phyloP scores from a whole-genome alignment of 2,113 vertebrate species.

The Chloroceryle aenea region DNA sequence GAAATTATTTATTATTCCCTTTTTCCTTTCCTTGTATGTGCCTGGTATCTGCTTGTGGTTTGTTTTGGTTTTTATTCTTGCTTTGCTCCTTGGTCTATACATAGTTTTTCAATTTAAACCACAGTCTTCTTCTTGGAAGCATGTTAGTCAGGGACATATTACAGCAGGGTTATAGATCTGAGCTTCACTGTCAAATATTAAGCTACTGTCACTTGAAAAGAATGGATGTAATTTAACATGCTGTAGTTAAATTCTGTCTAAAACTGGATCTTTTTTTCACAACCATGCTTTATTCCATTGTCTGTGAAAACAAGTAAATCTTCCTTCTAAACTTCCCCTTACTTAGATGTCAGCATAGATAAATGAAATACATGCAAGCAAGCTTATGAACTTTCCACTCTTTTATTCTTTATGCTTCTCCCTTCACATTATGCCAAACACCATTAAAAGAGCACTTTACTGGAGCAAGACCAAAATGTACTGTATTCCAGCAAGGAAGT shows the following conservation, averaged over 20 bases:
- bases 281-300: background rate
- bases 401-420: background rate
- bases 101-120: background rate
- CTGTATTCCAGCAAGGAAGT: background rate
- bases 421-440: background rate
- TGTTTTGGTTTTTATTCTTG: background rate
- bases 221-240: background rate
- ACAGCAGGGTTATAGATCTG: background rate
- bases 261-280: background rate
- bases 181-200: background rate
- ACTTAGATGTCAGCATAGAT: background rate
- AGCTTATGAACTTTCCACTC: background rate
- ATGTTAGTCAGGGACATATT: background rate
- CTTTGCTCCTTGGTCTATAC: background rate
- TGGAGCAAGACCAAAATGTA: background rate
- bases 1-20: background rate
- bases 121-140: background rate
- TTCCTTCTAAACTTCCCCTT: background rate
- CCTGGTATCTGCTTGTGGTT: background rate
- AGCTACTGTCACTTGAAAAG: slow-evolving; percentile 1
- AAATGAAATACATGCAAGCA: background rate
- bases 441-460: background rate
- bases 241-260: background rate
- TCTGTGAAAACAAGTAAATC: background rate
- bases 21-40: background rate